phyloP scores from a whole-genome alignment of 2,797 vertebrate genomes.

The Allobates femoralis region DNA sequence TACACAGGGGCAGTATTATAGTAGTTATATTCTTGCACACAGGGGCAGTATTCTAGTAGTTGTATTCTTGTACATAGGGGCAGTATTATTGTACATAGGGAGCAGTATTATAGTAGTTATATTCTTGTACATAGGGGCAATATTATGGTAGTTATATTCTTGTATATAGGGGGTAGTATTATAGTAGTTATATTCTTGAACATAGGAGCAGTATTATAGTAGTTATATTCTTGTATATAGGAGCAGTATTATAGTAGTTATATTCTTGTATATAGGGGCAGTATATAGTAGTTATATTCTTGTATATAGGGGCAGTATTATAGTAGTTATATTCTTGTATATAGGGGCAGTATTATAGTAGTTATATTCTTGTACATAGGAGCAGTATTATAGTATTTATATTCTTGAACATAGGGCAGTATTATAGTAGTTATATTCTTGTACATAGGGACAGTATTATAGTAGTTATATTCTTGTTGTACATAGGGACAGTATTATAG shows the following conservation, averaged over 20 bases:
- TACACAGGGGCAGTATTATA: background rate
- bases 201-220: no score
- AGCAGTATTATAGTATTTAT: no score
- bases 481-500: background rate
- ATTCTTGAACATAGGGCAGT: no score
- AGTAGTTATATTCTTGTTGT: constrained; percentile 8
- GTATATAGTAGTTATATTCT: background rate
- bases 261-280: background rate
- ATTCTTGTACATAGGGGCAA: background rate
- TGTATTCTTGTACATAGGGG: background rate
- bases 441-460: background rate
- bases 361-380: no score
- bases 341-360: no score
- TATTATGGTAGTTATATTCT: background rate
- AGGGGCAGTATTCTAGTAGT: constrained; percentile 14
- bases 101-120: background rate
- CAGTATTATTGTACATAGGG: background rate
- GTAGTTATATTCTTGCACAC: constrained; percentile 4
- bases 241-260: background rate
- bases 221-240: constrained; percentile 1
- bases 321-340: no score
- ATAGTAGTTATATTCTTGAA: background rate
- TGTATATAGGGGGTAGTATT: background rate
- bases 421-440: no score
- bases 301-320: no score